Percentiles rank a stretch among this genome's conserved stretches.
Conservation (phyloP, 2,888 invertebrate species). For the Nomada fucata region DNA sequence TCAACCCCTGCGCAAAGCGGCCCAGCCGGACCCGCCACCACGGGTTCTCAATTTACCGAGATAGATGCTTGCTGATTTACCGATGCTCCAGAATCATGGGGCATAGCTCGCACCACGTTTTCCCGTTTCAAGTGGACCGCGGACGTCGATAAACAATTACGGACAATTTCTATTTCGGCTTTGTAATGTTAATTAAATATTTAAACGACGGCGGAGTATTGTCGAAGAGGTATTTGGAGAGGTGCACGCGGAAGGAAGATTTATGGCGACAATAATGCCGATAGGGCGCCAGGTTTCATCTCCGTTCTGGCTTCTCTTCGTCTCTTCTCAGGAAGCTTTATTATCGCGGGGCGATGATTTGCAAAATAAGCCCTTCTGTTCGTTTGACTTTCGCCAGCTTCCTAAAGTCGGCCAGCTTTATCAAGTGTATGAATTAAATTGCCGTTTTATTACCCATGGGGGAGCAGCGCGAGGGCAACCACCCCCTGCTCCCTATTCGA, state of each 20-base stretch:
- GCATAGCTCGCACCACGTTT: background rate
- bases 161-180: background rate
- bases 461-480: constrained; percentile 63
- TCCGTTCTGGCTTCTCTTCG: constrained; percentile 40
- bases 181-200: background rate
- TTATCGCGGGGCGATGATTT: constrained; percentile 80
- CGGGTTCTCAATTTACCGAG: constrained; percentile 79
- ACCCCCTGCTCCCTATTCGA: constrained; percentile 46
- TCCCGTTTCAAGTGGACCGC: too few species aligned
- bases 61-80: constrained; percentile 12
- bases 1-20: constrained; percentile 78
- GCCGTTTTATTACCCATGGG: constrained; percentile 83
- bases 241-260: background rate
- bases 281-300: constrained; percentile 12
- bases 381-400: constrained; percentile 71
- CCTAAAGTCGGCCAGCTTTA: constrained; percentile 73
- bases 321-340: constrained; percentile 61
- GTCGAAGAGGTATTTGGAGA: background rate
- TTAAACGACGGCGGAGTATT: background rate
- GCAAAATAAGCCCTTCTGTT: constrained; percentile 81
- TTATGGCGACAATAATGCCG: constrained; percentile 24
- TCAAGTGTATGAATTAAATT: constrained; percentile 84
- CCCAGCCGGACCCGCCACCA: constrained; percentile 78
- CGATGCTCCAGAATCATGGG: constrained; percentile 5
- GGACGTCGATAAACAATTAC: background rate